These are phyloP conservation scores for Proales similis DNA, from an alignment of 1,140 invertebrate genomes.

Conservation along the genomic window DNA sequence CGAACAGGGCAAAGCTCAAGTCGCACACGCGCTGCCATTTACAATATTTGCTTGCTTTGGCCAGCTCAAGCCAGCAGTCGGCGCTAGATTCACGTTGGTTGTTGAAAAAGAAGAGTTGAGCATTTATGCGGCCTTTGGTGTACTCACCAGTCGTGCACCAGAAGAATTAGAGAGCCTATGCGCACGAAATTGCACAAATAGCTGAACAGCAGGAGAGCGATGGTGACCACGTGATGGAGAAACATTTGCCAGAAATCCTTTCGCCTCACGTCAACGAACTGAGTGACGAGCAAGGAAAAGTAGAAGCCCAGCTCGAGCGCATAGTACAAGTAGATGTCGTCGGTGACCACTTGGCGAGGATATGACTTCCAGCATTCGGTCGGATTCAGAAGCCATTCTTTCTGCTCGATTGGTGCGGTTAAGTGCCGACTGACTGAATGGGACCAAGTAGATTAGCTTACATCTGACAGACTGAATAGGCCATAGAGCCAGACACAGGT, in stretches of 20 bases:
- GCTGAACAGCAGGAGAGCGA: conserved; percentile 76
- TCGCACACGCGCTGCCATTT: conserved; percentile 79
- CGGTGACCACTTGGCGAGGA: conserved; percentile 38
- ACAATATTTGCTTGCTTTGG: conserved; percentile 81
- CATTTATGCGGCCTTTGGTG: conserved; percentile 59
- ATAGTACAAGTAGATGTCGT: conserved; percentile 78
- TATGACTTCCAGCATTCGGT: conserved; percentile 20
- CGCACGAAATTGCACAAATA: conserved; percentile 88
- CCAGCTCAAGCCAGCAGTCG: conserved; percentile 58
- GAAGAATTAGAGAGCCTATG: conserved; percentile 78
- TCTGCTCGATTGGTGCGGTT: conserved; percentile 38
- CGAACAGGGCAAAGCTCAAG: conserved; percentile 61
- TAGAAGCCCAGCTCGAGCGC: conserved; percentile 91
- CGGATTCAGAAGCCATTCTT: conserved; percentile 8
- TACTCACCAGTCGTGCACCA: conserved; percentile 88
- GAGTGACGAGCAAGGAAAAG: conserved; percentile 81
- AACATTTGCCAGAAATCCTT: conserved; percentile 97
- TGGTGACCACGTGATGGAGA: conserved; percentile 85
- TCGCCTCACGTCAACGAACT: conserved; percentile 79
- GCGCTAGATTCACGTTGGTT: conserved; percentile 8
- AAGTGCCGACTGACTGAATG: conserved; percentile 40
- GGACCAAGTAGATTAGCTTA: not conserved
- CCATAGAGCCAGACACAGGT: conserved; percentile 6
- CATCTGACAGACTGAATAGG: not conserved
- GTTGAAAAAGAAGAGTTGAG: conserved; percentile 32